Evolutionary conservation across 92 coral and sea anemone species (phyloP).

Genomic region (Umimayanthus chanpuru): DNA sequence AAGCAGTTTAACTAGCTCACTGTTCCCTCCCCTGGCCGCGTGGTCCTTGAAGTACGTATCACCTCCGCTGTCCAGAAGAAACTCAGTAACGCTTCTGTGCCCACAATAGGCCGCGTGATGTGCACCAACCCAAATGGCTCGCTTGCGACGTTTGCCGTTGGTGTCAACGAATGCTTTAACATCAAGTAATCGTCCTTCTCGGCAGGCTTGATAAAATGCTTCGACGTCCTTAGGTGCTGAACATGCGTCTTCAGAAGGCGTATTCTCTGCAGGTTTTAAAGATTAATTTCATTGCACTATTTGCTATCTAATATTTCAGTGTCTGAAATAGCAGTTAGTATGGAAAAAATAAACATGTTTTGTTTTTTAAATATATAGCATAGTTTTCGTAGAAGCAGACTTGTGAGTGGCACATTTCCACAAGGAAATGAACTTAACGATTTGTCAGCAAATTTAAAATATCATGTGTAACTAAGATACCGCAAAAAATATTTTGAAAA

Average conservation of each 20-base stretch:
- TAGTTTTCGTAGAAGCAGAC: too few relatives aligned
- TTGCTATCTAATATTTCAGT: too few relatives aligned
- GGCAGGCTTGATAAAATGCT: constrained; percentile 12
- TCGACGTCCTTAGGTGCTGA: neutral
- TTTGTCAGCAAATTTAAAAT: too few relatives aligned
- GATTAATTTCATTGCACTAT: too few relatives aligned
- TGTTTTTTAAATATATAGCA: too few relatives aligned
- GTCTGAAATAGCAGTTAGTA: too few relatives aligned
- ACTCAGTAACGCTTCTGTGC: neutral
- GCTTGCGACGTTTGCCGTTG: neutral
- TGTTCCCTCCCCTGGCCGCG: neutral
- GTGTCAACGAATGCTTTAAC: neutral
- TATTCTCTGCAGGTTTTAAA: constrained; percentile 15
- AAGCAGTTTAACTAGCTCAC: neutral
- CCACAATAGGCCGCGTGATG: constrained; percentile 18
- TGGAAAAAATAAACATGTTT: too few relatives aligned
- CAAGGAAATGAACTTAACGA: too few relatives aligned
- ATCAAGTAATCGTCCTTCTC: neutral
- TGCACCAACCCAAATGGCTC: neutral
- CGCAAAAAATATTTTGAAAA: too few relatives aligned
- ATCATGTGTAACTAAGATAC: too few relatives aligned
- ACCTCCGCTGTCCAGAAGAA: neutral
- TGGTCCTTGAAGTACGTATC: too few relatives aligned
- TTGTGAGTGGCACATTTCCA: too few relatives aligned
- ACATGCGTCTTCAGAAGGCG: neutral